Percentiles rank a stretch among this genome's conserved stretches.
Evolutionary conservation across 2,888 invertebrate species (phyloP).

Genomic region (Baronia brevicornis): DNA sequence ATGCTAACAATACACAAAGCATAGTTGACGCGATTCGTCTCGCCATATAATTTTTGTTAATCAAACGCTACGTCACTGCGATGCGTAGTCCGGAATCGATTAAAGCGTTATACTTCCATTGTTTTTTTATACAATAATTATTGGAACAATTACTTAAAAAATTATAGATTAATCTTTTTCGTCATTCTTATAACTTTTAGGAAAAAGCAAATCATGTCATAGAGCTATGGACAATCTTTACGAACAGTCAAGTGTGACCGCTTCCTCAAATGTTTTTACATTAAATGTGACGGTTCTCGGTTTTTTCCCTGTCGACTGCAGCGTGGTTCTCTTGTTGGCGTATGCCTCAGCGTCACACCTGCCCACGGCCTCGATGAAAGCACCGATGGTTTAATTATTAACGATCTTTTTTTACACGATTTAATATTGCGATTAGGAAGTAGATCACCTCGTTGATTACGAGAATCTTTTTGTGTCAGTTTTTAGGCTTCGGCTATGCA

Average conservation of each 20-base stretch:
- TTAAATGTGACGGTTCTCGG: constrained; percentile 47
- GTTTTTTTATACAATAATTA: constrained; percentile 66
- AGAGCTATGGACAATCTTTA: constrained; percentile 63
- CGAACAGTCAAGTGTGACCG: constrained; percentile 70
- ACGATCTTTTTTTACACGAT: constrained; percentile 58
- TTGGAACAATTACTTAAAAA: constrained; percentile 67
- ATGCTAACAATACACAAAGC: constrained; percentile 64
- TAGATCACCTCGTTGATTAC: constrained; percentile 68
- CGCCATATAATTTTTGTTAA: constrained; percentile 71
- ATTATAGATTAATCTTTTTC: constrained; percentile 59
- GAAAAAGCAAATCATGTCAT: constrained; percentile 53
- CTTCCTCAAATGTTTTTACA: constrained; percentile 71
- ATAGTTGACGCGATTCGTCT: constrained; percentile 62
- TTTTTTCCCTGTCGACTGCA: constrained; percentile 21
- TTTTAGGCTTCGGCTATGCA: constrained; percentile 47
- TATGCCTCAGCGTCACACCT: constrained; percentile 38
- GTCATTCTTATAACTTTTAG: constrained; percentile 47
- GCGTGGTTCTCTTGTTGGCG: constrained; percentile 46
- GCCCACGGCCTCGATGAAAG: constrained; percentile 47
- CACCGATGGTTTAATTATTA: constrained; percentile 64
- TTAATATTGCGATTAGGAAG: constrained; percentile 66
- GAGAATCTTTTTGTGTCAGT: constrained; percentile 61
- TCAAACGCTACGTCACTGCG: constrained; percentile 65
- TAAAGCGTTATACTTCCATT: constrained; percentile 68
- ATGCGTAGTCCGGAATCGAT: constrained; percentile 68